phyloP scores from a whole-genome alignment of 2,797 vertebrate genomes.

The Sebastiscus albofasciatus region DNA sequence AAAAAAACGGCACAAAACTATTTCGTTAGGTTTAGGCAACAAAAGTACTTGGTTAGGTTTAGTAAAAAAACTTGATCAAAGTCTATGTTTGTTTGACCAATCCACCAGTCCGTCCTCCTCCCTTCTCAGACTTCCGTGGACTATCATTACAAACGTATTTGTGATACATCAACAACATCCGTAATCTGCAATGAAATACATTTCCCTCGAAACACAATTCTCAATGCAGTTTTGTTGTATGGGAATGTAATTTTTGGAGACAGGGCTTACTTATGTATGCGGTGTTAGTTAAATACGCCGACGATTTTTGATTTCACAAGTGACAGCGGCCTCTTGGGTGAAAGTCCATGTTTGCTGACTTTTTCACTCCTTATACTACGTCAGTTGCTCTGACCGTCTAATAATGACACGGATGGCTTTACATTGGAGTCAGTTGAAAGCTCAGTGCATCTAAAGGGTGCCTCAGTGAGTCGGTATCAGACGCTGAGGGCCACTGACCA shows the following conservation, averaged over 20 bases:
- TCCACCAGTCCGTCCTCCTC: too few relatives aligned
- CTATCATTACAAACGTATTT: too few relatives aligned
- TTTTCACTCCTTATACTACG: not conserved
- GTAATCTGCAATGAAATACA: too few relatives aligned
- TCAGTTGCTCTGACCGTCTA: not conserved
- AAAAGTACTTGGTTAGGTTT: too few relatives aligned
- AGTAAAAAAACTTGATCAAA: too few relatives aligned
- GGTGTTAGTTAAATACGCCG: not conserved
- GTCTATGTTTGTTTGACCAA: too few relatives aligned
- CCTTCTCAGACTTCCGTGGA: rapidly evolving
- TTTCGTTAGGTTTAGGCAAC: too few relatives aligned
- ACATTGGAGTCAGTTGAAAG: not conserved
- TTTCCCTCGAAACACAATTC: too few relatives aligned
- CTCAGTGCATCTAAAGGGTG: not conserved
- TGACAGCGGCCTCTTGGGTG: not conserved
- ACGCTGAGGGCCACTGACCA: not conserved
- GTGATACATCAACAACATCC: too few relatives aligned
- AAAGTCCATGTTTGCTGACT: not conserved
- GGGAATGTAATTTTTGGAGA: rapidly evolving
- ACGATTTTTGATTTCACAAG: not conserved
- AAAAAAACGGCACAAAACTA: too few relatives aligned
- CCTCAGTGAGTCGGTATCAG: not conserved
- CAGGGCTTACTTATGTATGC: not conserved
- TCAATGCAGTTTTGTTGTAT: too few relatives aligned
- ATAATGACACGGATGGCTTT: not conserved